These are phyloP conservation scores for Drosophila pandora DNA, from an alignment of 1,140 invertebrate genomes.

Conservation along the genomic window DNA sequence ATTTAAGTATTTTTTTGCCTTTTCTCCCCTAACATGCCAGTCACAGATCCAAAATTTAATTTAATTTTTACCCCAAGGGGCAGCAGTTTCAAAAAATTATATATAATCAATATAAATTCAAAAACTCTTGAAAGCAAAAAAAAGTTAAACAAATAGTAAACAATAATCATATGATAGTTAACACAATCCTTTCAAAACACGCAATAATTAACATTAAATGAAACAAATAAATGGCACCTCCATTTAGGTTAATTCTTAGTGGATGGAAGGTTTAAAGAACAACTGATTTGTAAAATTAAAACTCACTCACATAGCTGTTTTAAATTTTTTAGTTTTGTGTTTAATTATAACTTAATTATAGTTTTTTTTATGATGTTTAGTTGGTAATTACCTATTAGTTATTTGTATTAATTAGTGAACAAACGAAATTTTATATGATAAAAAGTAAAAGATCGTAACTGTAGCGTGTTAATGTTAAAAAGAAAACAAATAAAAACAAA, in stretches of 20 bases:
- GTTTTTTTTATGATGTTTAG: conserved; percentile 57
- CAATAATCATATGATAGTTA: conserved; percentile 34
- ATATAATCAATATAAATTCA: conserved; percentile 2
- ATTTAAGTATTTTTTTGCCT: conserved; percentile 2
- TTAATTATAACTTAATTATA: conserved; percentile 53
- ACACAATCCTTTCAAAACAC: conserved; percentile 26
- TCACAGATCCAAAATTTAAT: conserved; percentile 4
- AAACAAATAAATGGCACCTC: conserved; percentile 14
- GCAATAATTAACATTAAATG: conserved; percentile 17
- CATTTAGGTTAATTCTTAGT: conserved; percentile 11
- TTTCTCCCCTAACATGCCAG: background rate
- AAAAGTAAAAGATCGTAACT: conserved; percentile 53
- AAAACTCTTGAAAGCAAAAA: conserved; percentile 3
- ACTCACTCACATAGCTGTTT: conserved; percentile 37
- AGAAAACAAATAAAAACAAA: conserved; percentile 49
- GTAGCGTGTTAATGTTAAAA: conserved; percentile 76
- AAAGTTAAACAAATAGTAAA: conserved; percentile 13
- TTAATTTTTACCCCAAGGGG: conserved; percentile 1
- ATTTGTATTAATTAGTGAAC: conserved; percentile 60
- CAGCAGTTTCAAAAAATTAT: conserved; percentile 16
- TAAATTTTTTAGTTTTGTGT: conserved; percentile 35
- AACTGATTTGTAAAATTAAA: conserved; percentile 18
- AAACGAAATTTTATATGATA: conserved; percentile 74
- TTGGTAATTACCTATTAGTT: conserved; percentile 62
- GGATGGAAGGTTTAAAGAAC: conserved; percentile 17